Evolutionary conservation across 64 coral and sea anemone species (phyloP).

Genomic region (Pocillopora verrucosa): DNA sequence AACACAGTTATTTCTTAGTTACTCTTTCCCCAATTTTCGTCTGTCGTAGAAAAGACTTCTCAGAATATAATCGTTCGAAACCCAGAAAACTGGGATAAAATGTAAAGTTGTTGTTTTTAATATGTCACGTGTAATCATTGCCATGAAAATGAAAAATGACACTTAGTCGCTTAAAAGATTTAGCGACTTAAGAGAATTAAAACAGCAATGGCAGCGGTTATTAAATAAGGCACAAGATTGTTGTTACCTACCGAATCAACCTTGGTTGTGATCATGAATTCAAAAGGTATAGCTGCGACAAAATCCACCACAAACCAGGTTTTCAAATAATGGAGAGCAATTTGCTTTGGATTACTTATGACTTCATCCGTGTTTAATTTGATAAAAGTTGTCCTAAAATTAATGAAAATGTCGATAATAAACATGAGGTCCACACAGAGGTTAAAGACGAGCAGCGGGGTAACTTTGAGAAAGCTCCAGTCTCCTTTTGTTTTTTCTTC

Average conservation of each 20-base stretch:
- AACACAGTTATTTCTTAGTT: no score
- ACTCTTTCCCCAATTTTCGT: no score
- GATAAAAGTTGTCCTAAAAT: conserved; percentile 94
- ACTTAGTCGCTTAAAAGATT: no score
- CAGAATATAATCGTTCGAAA: no score
- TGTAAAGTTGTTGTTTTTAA: no score
- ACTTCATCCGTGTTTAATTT: conserved; percentile 46
- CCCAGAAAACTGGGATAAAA: no score
- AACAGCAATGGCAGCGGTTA: no score
- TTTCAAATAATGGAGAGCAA: conserved; percentile 91
- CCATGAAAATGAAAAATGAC: no score
- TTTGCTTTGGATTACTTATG: conserved; percentile 68
- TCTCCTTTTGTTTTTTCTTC: neutral
- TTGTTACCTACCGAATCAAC: conserved; percentile 12
- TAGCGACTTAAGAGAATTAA: no score
- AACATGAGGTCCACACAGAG: conserved; percentile 92
- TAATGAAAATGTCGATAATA: conserved; percentile 90
- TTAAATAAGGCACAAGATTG: no score
- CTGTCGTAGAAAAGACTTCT: no score
- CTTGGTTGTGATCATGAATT: conserved; percentile 57
- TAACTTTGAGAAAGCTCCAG: conserved; percentile 9
- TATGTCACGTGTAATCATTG: no score
- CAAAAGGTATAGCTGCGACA: conserved; percentile 91
- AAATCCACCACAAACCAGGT: conserved; percentile 95
- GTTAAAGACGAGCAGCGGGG: conserved; percentile 61